Evolutionary conservation across 1,140 invertebrate genomes (phyloP), one percentile per base, ranked within the genome.

Genomic region (Eupristina koningsbergeri): DNA sequence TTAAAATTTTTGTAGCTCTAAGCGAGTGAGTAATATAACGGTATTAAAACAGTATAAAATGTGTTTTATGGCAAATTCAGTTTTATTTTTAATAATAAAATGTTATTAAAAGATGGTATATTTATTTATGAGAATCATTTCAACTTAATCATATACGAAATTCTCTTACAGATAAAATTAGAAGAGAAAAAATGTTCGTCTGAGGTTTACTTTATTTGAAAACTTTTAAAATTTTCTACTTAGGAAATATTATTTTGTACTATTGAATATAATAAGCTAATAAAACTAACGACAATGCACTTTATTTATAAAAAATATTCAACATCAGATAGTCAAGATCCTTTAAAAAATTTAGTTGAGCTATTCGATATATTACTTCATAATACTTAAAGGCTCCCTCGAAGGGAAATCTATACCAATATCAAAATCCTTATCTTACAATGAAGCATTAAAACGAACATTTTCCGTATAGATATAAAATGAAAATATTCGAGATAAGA

Each of bases 401-500:
- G 9, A 58, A 36, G 64, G 6, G 1, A 13, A 36, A 67, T 67
- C 31, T 19, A 36, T 19, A 36, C 64, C 36, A 67, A 41, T 71
- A 71, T 71, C 36, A 41, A 71, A 41, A 71, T 71, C 67, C 41
- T 26, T 26, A 41, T 22, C 39, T 15, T 26, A 71, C 67, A 71
- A 71, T 71, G 67, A 71, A 71, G 67, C 29, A 71, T 71, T 71
- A 41, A 36, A 71, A 7, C 0, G 17, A 71, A 71, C n/a, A 71
- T 71, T 71, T 71, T 26, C 22, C 67, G 8, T 71, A 13, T 1
- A 22, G 67, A 71, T 71, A 39, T 36, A 71, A 71, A 71, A 71
- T 71, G 36, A 71, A 71, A 71, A 71, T 36, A 71, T 71, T 71
- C 41, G 2, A 39, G 67, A 71, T 71, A 71, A 71, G 67, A 71